These are phyloP conservation scores for Paguma larvata DNA, from an alignment of 2,797 vertebrate species.

Conservation along the genomic window DNA sequence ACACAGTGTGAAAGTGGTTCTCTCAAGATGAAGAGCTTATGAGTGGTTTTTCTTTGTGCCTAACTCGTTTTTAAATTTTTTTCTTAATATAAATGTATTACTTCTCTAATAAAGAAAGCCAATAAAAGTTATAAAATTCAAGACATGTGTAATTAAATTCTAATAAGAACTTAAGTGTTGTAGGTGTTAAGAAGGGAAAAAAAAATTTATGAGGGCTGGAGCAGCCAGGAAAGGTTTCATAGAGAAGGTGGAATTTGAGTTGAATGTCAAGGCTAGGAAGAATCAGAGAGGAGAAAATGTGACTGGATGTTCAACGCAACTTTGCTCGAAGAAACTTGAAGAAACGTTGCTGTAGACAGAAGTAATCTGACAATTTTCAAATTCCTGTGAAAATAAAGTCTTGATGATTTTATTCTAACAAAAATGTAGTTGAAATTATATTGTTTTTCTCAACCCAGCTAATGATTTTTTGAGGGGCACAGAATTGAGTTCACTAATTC, in stretches of 20 bases:
- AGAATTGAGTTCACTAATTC: slow-evolving; percentile 1
- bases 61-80: slow-evolving; percentile 47
- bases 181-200: slow-evolving; percentile 51
- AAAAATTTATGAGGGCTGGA: slow-evolving; percentile 31
- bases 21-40: slow-evolving; percentile 48
- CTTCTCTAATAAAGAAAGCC: slow-evolving; percentile 71
- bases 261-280: slow-evolving; percentile 3
- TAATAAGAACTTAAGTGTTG: slow-evolving; percentile 72
- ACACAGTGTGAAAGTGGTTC: neutral
- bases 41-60: slow-evolving; percentile 53
- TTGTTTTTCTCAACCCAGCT: neutral
- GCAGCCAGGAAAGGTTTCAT: slow-evolving; percentile 55
- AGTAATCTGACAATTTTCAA: slow-evolving; percentile 13
- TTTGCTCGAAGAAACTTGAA: slow-evolving; percentile 48
- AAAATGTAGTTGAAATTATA: neutral
- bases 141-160: slow-evolving; percentile 74
- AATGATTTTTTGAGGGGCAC: neutral
- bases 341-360: neutral
- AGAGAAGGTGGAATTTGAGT: slow-evolving; percentile 55
- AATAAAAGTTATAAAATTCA: slow-evolving; percentile 78
- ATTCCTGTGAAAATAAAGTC: slow-evolving; percentile 5
- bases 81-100: slow-evolving; percentile 63
- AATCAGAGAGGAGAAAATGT: neutral
- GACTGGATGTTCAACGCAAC: neutral
- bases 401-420: slow-evolving; percentile 47